Conservation (phyloP, 92 coral and sea anemone species). For the Palythoa grandis region DNA sequence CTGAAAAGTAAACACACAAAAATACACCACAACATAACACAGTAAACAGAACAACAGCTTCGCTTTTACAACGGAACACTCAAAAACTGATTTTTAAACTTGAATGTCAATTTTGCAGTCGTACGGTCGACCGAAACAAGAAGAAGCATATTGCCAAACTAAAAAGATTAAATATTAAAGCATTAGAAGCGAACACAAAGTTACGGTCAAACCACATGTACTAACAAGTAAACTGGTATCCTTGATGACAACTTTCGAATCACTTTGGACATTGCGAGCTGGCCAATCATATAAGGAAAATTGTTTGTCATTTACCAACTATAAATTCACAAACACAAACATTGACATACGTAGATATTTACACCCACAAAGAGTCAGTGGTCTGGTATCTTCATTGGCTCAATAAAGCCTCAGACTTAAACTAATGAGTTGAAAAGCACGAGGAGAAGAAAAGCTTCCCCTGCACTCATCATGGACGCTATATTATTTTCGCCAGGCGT, state of each 20-base stretch:
- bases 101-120: not conserved
- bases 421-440: constrained; percentile 56
- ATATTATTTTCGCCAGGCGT: not conserved
- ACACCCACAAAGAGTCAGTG: constrained; percentile 55
- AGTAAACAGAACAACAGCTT: not conserved
- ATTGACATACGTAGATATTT: not conserved
- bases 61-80: not conserved
- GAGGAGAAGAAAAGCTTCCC: constrained; percentile 5
- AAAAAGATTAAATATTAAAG: not conserved
- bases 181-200: not conserved
- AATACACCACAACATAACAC: not conserved
- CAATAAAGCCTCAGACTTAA: constrained; percentile 86
- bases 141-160: not conserved
- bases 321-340: not conserved
- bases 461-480: constrained; percentile 19
- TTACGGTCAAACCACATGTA: not conserved
- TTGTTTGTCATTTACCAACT: constrained; percentile 31
- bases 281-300: constrained; percentile 47
- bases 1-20: not conserved
- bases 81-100: not conserved
- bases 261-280: constrained; percentile 14
- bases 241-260: constrained; percentile 8
- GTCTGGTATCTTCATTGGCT: constrained; percentile 69
- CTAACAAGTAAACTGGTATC: constrained; percentile 27
- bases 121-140: not conserved